Evolutionary conservation across 1,140 invertebrate species (phyloP).

Genomic region (Caligus rogercresseyi): DNA sequence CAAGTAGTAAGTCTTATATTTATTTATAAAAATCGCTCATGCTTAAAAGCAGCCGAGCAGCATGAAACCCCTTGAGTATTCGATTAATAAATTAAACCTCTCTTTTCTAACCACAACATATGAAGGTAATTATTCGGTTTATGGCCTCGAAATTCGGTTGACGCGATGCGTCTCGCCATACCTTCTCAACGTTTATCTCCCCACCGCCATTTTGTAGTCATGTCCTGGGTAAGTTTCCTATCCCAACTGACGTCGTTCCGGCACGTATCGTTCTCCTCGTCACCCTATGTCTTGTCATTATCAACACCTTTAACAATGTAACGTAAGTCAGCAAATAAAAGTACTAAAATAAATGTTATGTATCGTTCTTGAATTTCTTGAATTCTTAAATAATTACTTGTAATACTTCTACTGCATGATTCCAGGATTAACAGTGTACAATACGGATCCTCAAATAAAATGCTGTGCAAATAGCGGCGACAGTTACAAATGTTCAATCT

Average conservation of each 20-base stretch:
- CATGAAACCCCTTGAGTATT: too few species aligned
- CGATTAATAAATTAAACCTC: too few species aligned
- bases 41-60: too few species aligned
- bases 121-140: constrained; percentile 19
- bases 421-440: too few species aligned
- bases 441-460: too few species aligned
- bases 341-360: too few species aligned
- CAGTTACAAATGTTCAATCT: too few species aligned
- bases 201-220: constrained; percentile 19
- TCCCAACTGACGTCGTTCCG: constrained; percentile 18
- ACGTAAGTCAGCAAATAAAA: constrained; percentile 10
- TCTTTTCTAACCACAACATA: background rate
- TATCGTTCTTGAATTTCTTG: too few species aligned
- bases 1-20: constrained; percentile 12
- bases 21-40: too few species aligned
- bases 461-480: too few species aligned
- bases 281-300: constrained; percentile 15
- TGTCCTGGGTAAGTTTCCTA: constrained; percentile 19
- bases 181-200: constrained; percentile 17
- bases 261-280: constrained; percentile 15
- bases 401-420: too few species aligned
- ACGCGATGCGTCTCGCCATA: constrained; percentile 11
- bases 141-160: constrained; percentile 13
- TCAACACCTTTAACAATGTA: constrained; percentile 16
- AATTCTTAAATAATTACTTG: too few species aligned